Evolutionary conservation across 2,113 vertebrate species (phyloP), one percentile per base, ranked within the genome.

Genomic region (Chaetodon auriga): DNA sequence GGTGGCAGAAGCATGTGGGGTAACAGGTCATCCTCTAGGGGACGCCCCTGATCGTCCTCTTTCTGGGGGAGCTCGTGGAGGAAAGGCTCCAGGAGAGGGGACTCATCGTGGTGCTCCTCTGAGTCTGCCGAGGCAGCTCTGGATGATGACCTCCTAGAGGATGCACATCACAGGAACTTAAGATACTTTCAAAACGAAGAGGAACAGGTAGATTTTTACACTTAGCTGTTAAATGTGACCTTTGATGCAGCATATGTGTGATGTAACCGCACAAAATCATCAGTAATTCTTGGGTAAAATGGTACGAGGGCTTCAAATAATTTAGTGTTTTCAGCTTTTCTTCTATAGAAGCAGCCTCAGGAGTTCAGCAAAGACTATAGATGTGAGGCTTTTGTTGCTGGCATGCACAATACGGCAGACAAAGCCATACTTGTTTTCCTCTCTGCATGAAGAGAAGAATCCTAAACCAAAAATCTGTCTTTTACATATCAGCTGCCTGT

Each of bases 11-110:
- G 76, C 48, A 94, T 92, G 35, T 94, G 92, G 8, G 93, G 84
- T 2, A 93, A 38, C 21, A 94, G 89, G 11, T 95, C 94, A 0
- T 95, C 93, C 66, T 95, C 94, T 49, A 90, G 87, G 75, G 80
- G 86, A 77, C 21, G 90, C 60, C 82, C 89, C 11, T 93, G 88
- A 12, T 94, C 93, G 0, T 94, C 90, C 30, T 94, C 92, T 25
- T 82, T 87, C 73, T 87, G 57, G 49, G 83, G 85, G 35, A 93
- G 89, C 77, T 95, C 93, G 0, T 94, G 94, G 21, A 94, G 65
- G 84, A 96, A 95, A 49, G 92, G 92, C 82, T 95, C 92, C 51
- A 94, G 80, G 14, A 2, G 45, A 1, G 85, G 73, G 0, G 82
- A 78, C 18, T 90, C 79, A 0, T 93, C 90, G 0, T 68, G 68